These are phyloP conservation scores for Taphrorychus bicolor DNA, from an alignment of 2,888 invertebrate species.

Conservation along the genomic window DNA sequence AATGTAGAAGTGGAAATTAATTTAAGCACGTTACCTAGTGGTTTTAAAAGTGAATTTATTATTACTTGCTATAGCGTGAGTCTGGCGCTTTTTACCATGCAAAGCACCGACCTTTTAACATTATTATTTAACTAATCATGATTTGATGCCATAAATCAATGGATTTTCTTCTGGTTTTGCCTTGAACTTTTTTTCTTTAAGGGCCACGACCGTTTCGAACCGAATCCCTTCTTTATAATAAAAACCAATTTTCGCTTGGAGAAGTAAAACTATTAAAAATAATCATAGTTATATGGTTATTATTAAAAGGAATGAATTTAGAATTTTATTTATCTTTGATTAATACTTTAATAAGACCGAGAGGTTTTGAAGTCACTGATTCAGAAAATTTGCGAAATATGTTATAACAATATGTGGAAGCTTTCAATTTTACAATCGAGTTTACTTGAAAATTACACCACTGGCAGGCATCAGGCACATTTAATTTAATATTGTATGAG, in stretches of 20 bases:
- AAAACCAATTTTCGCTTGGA: too few species aligned
- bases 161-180: background rate
- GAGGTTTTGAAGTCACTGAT: background rate
- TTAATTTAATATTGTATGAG: background rate
- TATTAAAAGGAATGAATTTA: slow-evolving; percentile 1
- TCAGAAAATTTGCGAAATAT: slow-evolving; percentile 6
- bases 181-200: background rate
- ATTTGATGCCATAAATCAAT: background rate
- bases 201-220: too few species aligned
- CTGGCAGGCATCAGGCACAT: too few species aligned
- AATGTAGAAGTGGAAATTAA: background rate
- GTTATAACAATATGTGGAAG: background rate
- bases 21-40: background rate
- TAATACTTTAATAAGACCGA: background rate
- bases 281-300: too few species aligned
- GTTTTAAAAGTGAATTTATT: slow-evolving; percentile 6
- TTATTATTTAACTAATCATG: slow-evolving; percentile 9
- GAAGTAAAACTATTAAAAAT: too few species aligned
- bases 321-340: background rate
- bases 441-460: background rate
- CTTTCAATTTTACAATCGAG: background rate
- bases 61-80: slow-evolving; percentile 28
- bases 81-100: slow-evolving; percentile 25
- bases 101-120: slow-evolving; percentile 30
- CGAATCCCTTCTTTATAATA: too few species aligned